These are phyloP conservation scores for Trichacis sp. DNA, from an alignment of 2,888 invertebrate genomes.

Conservation along the genomic window DNA sequence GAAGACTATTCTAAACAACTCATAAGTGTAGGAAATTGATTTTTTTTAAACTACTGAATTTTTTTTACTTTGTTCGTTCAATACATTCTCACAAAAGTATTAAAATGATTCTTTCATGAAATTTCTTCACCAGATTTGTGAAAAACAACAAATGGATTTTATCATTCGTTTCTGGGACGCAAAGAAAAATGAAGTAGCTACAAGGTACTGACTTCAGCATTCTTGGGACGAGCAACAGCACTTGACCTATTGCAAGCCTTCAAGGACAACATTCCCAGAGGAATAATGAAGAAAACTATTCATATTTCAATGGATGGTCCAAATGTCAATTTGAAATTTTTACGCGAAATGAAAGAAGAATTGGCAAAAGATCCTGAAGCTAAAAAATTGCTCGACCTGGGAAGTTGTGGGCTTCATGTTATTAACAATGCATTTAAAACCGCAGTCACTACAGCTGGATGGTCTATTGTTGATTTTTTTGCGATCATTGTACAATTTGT, in stretches of 20 bases:
- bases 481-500: conserved; percentile 48
- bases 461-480: conserved; percentile 44
- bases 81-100: too few species aligned
- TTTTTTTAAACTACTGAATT: too few species aligned
- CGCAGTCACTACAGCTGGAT: conserved; percentile 42
- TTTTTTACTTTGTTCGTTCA: too few species aligned
- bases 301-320: conserved; percentile 47
- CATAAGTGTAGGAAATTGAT: too few species aligned
- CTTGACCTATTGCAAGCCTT: too few species aligned
- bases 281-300: conserved; percentile 34
- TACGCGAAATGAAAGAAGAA: conserved; percentile 26
- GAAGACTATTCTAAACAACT: too few species aligned
- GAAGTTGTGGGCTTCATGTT: conserved; percentile 15
- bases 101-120: too few species aligned
- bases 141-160: too few species aligned
- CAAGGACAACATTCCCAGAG: not conserved
- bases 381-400: conserved; percentile 13
- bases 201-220: conserved; percentile 47
- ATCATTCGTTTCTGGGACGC: conserved; percentile 12
- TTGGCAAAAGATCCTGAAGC: conserved; percentile 29
- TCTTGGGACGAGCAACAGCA: conserved; percentile 24
- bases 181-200: conserved; percentile 35
- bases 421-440: conserved; percentile 50
- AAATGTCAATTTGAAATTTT: conserved; percentile 45
- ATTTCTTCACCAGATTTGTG: too few species aligned